Conservation (phyloP, 2,113 vertebrate genomes). For the Grammomys surdaster region DNA sequence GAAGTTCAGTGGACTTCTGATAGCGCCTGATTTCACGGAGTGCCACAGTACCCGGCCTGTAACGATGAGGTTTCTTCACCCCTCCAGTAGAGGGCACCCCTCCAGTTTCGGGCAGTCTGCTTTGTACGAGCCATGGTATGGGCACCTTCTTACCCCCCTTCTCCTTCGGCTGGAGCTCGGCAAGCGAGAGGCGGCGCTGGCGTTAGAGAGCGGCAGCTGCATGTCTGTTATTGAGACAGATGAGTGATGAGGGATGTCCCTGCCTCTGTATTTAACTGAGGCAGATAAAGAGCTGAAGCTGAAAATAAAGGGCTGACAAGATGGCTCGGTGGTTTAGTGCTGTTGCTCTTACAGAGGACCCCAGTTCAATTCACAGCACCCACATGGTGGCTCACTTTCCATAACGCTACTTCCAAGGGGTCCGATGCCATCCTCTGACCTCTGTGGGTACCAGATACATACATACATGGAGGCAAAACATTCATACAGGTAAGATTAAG, state of each 20-base stretch:
- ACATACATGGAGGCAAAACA: not conserved
- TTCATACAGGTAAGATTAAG: not conserved
- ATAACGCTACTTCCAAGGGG: not conserved
- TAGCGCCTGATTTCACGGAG: slow-evolving; percentile 92
- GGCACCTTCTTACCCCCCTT: no score
- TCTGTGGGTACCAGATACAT: not conserved
- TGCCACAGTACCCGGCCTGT: slow-evolving; percentile 90
- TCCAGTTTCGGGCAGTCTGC: no score
- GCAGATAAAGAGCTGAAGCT: not conserved
- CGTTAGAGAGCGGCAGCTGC: no score
- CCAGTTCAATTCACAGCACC: not conserved
- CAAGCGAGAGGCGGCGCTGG: no score
- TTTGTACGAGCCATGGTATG: no score
- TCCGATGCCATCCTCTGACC: not conserved
- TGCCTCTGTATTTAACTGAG: slow-evolving; percentile 10
- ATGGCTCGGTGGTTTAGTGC: not conserved
- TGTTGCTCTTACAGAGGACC: not conserved
- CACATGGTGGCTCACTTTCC: not conserved
- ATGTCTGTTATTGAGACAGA: not conserved
- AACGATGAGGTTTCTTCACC: slow-evolving; percentile 88
- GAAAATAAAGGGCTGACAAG: not conserved
- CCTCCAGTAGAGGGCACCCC: slow-evolving; percentile 87
- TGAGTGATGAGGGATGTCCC: not conserved
- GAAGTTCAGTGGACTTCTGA: slow-evolving; percentile 92
- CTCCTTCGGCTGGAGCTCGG: no score